Evolutionary conservation across 1,140 invertebrate genomes (phyloP).

Genomic region (Drosophila leontia): DNA sequence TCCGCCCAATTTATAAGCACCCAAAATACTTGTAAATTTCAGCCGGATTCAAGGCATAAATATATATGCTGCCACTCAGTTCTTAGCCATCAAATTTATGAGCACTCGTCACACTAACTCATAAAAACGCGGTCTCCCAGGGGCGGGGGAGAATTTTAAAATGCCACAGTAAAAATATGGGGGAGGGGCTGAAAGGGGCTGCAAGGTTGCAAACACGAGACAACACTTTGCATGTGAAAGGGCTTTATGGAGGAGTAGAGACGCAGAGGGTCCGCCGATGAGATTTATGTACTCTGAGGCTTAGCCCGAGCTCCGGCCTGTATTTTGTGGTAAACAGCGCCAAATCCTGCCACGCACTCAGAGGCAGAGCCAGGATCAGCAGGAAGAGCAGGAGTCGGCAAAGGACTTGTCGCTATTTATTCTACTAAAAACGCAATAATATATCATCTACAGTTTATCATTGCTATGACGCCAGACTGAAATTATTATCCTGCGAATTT

Average conservation of each 20-base stretch:
- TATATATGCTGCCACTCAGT: slow-evolving; percentile 51
- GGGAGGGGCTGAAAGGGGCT: neutral
- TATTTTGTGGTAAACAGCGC: slow-evolving; percentile 50
- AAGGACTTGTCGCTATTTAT: slow-evolving; percentile 69
- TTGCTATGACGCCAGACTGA: slow-evolving; percentile 84
- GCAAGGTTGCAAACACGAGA: slow-evolving; percentile 48
- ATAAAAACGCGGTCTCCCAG: slow-evolving; percentile 65
- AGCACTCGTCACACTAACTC: slow-evolving; percentile 76
- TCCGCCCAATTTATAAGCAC: slow-evolving; percentile 59
- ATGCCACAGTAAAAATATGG: slow-evolving; percentile 4
- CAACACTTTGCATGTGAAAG: slow-evolving; percentile 75
- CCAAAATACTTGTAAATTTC: slow-evolving; percentile 66
- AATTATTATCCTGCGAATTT: slow-evolving; percentile 84
- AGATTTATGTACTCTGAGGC: slow-evolving; percentile 61
- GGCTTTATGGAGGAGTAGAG: slow-evolving; percentile 41
- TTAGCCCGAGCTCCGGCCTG: slow-evolving; percentile 41
- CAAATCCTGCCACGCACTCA: slow-evolving; percentile 45
- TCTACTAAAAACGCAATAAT: slow-evolving; percentile 82
- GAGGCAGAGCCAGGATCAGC: slow-evolving; percentile 3
- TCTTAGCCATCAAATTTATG: slow-evolving; percentile 76
- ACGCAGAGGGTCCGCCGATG: slow-evolving; percentile 36
- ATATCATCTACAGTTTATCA: slow-evolving; percentile 85
- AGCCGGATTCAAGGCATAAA: slow-evolving; percentile 45
- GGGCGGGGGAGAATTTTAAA: slow-evolving; percentile 48
- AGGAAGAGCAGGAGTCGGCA: neutral